Conservation (phyloP, 2,113 vertebrate species). For the Ariopsis seemanni region DNA sequence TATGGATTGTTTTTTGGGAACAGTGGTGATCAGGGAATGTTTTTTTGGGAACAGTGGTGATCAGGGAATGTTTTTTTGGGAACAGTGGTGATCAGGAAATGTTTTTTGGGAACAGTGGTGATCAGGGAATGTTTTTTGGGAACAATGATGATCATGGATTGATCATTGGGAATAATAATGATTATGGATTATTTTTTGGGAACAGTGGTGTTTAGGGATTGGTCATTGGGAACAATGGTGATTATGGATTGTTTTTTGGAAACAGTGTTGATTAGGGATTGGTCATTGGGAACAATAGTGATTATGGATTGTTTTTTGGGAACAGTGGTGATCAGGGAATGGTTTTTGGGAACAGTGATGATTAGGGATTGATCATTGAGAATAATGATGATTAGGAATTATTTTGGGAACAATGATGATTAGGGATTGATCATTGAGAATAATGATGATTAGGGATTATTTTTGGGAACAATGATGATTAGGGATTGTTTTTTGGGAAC, state of each 20-base stretch:
- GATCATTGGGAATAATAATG: background rate
- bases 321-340: background rate
- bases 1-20: background rate
- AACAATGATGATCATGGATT: background rate
- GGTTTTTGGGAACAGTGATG: background rate
- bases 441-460: background rate
- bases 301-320: background rate
- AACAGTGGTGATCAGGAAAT: background rate
- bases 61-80: background rate
- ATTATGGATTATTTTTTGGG: background rate
- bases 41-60: background rate
- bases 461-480: background rate
- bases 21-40: background rate
- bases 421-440: background rate
- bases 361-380: background rate
- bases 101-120: background rate
- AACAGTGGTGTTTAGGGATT: background rate
- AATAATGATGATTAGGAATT: background rate
- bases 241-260: background rate
- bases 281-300: background rate
- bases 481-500: background rate
- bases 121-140: background rate
- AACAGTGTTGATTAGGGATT: background rate
- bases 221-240: background rate
- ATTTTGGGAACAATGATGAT: background rate